These are phyloP conservation scores for Cenopis cana DNA, from an alignment of 2,888 invertebrate species.

Conservation along the genomic window DNA sequence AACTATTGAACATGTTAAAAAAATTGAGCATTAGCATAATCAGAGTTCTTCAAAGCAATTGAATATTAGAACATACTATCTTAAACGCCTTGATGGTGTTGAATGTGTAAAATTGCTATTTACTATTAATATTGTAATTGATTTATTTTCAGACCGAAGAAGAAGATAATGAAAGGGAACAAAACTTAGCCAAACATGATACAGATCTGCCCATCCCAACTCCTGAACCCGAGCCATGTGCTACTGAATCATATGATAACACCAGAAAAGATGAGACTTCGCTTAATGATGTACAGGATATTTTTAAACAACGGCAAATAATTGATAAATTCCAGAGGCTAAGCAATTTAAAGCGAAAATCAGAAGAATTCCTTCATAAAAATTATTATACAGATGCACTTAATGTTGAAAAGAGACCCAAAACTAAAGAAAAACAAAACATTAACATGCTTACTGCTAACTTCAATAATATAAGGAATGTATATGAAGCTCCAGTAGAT, in stretches of 20 bases:
- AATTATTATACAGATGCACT: conserved; percentile 72
- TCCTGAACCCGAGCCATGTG: conserved; percentile 66
- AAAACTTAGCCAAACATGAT: conserved; percentile 67
- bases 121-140: neutral
- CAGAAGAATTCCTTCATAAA: conserved; percentile 77
- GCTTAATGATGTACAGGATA: conserved; percentile 66
- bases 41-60: too few relatives aligned
- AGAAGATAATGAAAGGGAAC: conserved; percentile 69
- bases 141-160: conserved; percentile 71
- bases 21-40: too few relatives aligned
- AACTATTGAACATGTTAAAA: too few relatives aligned
- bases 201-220: conserved; percentile 63
- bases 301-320: conserved; percentile 75
- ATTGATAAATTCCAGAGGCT: conserved; percentile 78
- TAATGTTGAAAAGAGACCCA: conserved; percentile 74
- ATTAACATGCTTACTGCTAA: conserved; percentile 62
- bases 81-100: too few relatives aligned
- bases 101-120: too few relatives aligned
- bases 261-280: conserved; percentile 61
- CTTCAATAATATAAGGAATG: conserved; percentile 68
- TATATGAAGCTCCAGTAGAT: conserved; percentile 73
- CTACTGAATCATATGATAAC: conserved; percentile 67
- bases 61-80: too few relatives aligned
- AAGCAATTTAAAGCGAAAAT: conserved; percentile 78
- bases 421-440: conserved; percentile 71